These are phyloP conservation scores for Fregata magnificens DNA, from an alignment of 2,113 vertebrate genomes.

Conservation along the genomic window DNA sequence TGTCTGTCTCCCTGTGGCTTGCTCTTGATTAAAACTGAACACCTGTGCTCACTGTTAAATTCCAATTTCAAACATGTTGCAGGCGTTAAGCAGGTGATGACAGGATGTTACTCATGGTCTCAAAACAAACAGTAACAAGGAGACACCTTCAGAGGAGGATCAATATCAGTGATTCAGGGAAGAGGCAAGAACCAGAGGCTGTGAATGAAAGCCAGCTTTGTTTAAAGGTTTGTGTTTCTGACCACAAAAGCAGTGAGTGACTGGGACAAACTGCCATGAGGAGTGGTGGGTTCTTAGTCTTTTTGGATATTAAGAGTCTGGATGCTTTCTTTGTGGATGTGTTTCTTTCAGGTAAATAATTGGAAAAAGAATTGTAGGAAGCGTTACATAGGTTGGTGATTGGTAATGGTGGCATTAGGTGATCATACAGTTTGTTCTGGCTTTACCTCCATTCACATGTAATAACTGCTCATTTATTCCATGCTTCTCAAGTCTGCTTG, in stretches of 20 bases:
- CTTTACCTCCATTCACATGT: neutral
- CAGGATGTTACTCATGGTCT: neutral
- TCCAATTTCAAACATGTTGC: neutral
- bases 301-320: neutral
- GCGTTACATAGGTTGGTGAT: neutral
- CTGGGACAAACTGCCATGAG: neutral
- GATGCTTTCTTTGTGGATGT: neutral
- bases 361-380: neutral
- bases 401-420: too few relatives aligned
- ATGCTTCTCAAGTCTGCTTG: neutral
- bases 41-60: neutral
- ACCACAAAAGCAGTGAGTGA: rapidly evolving
- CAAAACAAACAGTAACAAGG: neutral
- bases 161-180: neutral
- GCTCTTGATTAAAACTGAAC: neutral
- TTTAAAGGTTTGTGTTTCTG: neutral
- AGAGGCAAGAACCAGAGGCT: neutral
- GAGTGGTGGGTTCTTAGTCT: neutral
- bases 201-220: neutral
- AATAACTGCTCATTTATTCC: neutral
- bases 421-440: neutral
- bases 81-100: neutral
- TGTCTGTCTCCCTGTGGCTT: neutral
- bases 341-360: neutral
- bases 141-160: neutral